Evolutionary conservation across 2,113 vertebrate species (phyloP).

Genomic region (Spea multiplicata): DNA sequence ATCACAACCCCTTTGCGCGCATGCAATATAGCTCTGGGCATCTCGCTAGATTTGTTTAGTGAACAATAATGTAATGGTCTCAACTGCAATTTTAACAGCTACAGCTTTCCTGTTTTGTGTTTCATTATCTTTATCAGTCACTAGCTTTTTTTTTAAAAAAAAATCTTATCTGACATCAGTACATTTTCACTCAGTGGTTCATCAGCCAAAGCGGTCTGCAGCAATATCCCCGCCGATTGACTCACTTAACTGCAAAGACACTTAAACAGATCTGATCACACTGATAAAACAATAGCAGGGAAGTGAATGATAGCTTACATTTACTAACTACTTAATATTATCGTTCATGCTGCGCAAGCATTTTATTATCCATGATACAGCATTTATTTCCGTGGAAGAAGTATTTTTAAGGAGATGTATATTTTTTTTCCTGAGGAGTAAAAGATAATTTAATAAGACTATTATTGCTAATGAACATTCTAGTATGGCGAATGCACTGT

Average conservation of each 20-base stretch:
- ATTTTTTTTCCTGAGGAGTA: conserved; percentile 1
- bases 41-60: not conserved
- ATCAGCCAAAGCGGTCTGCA: not conserved
- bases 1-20: no score
- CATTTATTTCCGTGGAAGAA: not conserved
- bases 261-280: conserved; percentile 5
- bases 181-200: not conserved
- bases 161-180: conserved; percentile 11
- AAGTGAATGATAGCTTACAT: not conserved
- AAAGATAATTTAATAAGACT: not conserved
- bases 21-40: no score
- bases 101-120: not conserved
- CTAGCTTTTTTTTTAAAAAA: not conserved
- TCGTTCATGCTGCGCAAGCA: not conserved
- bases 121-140: not conserved
- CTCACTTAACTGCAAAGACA: conserved; percentile 2
- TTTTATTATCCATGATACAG: not conserved
- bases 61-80: not conserved
- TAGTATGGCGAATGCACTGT: not conserved
- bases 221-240: not conserved
- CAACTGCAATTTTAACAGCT: not conserved
- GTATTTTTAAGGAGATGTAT: not conserved
- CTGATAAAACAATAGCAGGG: conserved; percentile 2
- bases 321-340: not conserved
- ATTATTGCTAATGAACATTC: not conserved